These are phyloP conservation scores for Cavia aperea DNA, from an alignment of 2,113 vertebrate species.

Conservation along the genomic window DNA sequence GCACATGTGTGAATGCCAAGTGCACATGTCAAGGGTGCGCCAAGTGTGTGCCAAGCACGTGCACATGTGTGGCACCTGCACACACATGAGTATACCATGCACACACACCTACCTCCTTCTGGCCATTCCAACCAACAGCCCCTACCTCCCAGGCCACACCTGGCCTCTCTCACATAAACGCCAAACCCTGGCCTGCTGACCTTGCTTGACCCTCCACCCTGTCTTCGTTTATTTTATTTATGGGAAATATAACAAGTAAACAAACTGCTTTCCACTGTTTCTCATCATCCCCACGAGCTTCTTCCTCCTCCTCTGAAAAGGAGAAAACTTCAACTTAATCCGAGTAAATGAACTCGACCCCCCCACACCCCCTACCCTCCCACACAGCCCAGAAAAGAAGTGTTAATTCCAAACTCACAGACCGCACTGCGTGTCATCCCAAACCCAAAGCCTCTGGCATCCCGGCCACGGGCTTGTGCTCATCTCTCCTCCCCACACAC, in stretches of 20 bases:
- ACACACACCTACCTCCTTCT: neutral
- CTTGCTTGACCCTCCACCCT: neutral
- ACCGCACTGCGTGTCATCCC: neutral
- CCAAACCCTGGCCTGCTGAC: fast-evolving
- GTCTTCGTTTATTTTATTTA: constrained; percentile 1
- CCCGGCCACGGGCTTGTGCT: fast-evolving
- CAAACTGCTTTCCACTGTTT: neutral
- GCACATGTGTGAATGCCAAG: fast-evolving
- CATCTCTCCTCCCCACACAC: too few relatives aligned
- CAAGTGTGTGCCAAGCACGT: too few relatives aligned
- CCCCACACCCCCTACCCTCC: neutral
- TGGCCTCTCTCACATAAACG: neutral
- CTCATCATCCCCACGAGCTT: neutral
- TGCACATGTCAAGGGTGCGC: fast-evolving
- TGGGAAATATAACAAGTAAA: neutral
- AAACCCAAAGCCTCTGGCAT: neutral
- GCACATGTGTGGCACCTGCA: neutral
- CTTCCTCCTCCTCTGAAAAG: constrained; percentile 2
- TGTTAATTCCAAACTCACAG: neutral
- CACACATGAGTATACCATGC: neutral
- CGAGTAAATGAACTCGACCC: constrained; percentile 15
- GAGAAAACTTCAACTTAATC: constrained; percentile 14
- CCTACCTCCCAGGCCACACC: neutral
- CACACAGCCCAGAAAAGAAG: neutral
- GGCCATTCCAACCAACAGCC: fast-evolving